Percentiles rank a stretch among this genome's conserved stretches.
Conservation (phyloP, 2,113 vertebrate genomes). For the Tragelaphus strepsiceros region DNA sequence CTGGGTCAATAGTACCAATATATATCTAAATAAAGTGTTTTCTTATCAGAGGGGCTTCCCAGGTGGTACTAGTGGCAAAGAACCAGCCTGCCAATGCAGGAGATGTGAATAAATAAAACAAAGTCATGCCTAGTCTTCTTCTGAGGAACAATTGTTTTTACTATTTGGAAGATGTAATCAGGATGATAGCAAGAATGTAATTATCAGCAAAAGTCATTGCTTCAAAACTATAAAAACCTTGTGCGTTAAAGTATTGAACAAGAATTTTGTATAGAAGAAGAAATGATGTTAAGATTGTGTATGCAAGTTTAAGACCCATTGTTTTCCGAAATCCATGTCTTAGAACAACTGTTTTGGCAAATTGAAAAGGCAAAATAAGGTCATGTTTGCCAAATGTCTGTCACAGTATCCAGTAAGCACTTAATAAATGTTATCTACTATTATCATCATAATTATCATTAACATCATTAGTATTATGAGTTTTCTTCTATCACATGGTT, state of each 20-base stretch:
- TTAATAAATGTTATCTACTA: background rate
- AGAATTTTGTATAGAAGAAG: slow-evolving; percentile 15
- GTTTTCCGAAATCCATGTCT: background rate
- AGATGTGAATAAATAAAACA: background rate
- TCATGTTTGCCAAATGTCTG: slow-evolving; percentile 30
- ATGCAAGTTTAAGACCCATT: background rate
- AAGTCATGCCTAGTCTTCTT: background rate
- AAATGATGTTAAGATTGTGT: slow-evolving; percentile 4
- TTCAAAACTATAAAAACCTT: background rate
- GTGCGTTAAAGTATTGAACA: background rate
- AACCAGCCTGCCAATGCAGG: background rate
- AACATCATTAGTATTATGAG: background rate
- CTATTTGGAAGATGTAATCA: background rate
- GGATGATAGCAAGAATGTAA: background rate
- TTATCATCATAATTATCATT: background rate
- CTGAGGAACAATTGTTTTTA: background rate
- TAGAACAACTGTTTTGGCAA: slow-evolving; percentile 44
- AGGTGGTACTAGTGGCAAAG: background rate
- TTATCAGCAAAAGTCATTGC: slow-evolving; percentile 17
- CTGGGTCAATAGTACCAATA: background rate
- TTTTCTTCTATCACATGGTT: background rate
- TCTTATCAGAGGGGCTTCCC: background rate
- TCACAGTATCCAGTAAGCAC: background rate
- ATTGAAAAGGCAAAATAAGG: slow-evolving; percentile 15
- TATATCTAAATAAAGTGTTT: background rate